These are phyloP conservation scores for Falcunculus frontatus DNA, from an alignment of 2,113 vertebrate genomes.

Conservation along the genomic window DNA sequence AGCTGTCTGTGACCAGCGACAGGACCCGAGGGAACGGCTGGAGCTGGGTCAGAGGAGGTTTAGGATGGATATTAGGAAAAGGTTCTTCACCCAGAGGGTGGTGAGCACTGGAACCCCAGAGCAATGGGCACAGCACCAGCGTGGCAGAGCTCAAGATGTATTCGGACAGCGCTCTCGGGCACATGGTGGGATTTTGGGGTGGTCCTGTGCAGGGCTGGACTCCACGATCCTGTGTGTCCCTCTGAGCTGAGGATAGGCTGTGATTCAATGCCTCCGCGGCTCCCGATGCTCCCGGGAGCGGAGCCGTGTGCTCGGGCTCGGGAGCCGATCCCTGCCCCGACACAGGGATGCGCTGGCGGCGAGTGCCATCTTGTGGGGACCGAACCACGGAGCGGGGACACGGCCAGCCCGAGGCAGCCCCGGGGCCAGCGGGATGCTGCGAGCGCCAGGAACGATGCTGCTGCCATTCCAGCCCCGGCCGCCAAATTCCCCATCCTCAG, in stretches of 20 bases:
- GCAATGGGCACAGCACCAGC: not conserved
- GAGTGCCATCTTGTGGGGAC: slow-evolving; percentile 69
- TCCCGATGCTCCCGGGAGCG: not conserved
- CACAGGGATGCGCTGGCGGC: not conserved
- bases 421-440: not conserved
- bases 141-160: not conserved
- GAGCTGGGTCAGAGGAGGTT: too few species aligned
- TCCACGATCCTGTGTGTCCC: rapidly evolving
- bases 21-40: not conserved
- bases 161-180: not conserved
- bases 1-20: not conserved
- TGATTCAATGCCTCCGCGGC: rapidly evolving
- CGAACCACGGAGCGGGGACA: not conserved
- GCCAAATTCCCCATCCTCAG: not conserved
- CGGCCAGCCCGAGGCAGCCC: rapidly evolving
- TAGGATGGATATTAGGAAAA: not conserved
- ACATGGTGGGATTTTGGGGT: not conserved
- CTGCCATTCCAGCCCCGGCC: rapidly evolving
- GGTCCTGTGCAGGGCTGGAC: not conserved
- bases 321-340: not conserved
- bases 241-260: rapidly evolving
- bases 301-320: too few species aligned
- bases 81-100: not conserved
- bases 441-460: rapidly evolving
- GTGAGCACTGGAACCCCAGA: rapidly evolving